Percentiles rank a stretch among this genome's conserved stretches.
These are phyloP conservation scores for Dallia pectoralis DNA, from an alignment of 2,797 vertebrate genomes.

Conservation along the genomic window DNA sequence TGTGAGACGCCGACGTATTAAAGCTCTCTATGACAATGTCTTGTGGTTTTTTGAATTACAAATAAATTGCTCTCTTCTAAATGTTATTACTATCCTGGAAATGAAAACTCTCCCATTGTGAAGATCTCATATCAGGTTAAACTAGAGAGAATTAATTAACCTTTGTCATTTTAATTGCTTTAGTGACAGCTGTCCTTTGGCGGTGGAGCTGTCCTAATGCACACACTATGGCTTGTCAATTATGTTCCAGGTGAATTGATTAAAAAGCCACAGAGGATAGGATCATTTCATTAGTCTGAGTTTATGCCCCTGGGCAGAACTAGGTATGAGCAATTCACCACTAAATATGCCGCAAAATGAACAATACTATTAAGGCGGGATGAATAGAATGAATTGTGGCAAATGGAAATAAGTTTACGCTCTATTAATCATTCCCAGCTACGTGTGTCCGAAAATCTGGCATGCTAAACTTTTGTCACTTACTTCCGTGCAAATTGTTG, in stretches of 20 bases:
- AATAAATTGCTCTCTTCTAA: constrained; percentile 69
- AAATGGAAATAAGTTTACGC: constrained; percentile 70
- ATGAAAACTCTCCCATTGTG: constrained; percentile 68
- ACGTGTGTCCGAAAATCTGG: constrained; percentile 42
- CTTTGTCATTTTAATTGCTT: constrained; percentile 80
- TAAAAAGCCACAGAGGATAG: constrained; percentile 72
- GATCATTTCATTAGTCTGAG: constrained; percentile 75
- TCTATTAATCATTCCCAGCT: constrained; percentile 62
- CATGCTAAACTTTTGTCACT: constrained; percentile 22
- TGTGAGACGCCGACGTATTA: constrained; percentile 61
- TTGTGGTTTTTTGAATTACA: constrained; percentile 48
- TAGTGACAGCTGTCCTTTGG: constrained; percentile 75
- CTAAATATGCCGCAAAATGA: constrained; percentile 64
- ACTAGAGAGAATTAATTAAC: constrained; percentile 75
- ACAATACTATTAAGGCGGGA: constrained; percentile 64
- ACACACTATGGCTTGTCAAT: constrained; percentile 72
- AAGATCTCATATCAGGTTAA: constrained; percentile 73
- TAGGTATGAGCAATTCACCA: constrained; percentile 67
- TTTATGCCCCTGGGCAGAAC: constrained; percentile 69
- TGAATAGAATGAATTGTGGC: constrained; percentile 67
- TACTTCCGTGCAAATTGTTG: constrained; percentile 33
- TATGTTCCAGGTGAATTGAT: constrained; percentile 73
- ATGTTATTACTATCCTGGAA: constrained; percentile 65
- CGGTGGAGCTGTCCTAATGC: constrained; percentile 62
- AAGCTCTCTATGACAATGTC: constrained; percentile 60